phyloP scores from a whole-genome alignment of 2,113 vertebrate species.

The Sarotherodon lohbergeri region DNA sequence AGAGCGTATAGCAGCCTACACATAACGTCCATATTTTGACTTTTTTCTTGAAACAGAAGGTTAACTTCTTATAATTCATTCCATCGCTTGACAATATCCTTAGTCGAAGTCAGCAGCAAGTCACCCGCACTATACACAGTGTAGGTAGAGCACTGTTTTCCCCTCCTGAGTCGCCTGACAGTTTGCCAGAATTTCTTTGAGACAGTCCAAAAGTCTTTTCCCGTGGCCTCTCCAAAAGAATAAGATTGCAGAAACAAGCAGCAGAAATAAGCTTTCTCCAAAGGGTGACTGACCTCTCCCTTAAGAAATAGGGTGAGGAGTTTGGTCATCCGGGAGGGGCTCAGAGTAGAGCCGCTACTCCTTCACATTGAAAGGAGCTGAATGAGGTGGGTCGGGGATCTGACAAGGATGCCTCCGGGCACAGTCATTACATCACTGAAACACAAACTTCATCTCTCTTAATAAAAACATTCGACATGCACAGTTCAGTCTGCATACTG shows the following conservation, averaged over 20 bases:
- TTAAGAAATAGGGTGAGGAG: neutral
- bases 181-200: neutral
- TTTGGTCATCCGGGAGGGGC: neutral
- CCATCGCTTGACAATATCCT: neutral
- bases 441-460: neutral
- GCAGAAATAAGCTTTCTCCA: neutral
- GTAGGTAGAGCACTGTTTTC: neutral
- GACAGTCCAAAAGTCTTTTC: neutral
- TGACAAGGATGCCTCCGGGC: neutral
- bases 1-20: neutral
- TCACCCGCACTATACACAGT: neutral
- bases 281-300: neutral
- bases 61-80: neutral
- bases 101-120: neutral
- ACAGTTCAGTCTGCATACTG: neutral
- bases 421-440: neutral
- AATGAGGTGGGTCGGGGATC: neutral
- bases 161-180: neutral
- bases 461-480: neutral
- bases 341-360: neutral
- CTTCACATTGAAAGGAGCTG: neutral
- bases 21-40: neutral
- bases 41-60: neutral
- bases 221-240: neutral
- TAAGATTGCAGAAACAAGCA: neutral